phyloP scores from a whole-genome alignment of 2,113 vertebrate species.

The Pachypanchax playfairii region DNA sequence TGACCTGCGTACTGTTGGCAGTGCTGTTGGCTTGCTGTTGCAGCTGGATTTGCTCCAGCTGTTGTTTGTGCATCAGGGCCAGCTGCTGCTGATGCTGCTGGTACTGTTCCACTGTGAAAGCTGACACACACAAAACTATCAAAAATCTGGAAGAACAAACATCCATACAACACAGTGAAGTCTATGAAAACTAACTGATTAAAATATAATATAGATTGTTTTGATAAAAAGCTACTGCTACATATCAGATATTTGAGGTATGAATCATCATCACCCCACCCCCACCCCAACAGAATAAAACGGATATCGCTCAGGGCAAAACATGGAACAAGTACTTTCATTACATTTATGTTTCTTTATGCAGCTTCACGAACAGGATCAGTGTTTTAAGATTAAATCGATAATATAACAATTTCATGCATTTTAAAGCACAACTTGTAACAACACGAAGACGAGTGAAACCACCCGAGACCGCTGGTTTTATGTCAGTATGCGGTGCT shows the following conservation, averaged over 20 bases:
- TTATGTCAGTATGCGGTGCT: slow-evolving; percentile 24
- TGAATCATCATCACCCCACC: too few relatives aligned
- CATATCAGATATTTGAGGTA: too few relatives aligned
- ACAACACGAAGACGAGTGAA: neutral
- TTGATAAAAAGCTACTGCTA: too few relatives aligned
- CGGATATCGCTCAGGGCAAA: too few relatives aligned
- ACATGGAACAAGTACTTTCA: too few relatives aligned
- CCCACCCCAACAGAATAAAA: neutral
- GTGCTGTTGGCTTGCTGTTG: slow-evolving; percentile 83
- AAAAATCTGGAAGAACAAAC: neutral
- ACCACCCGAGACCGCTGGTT: slow-evolving; percentile 6
- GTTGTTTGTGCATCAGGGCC: slow-evolving; percentile 97
- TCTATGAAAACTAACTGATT: too few relatives aligned
- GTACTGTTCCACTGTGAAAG: slow-evolving; percentile 96
- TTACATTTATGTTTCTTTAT: neutral
- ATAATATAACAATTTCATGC: neutral
- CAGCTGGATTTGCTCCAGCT: slow-evolving; percentile 95
- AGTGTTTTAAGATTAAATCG: slow-evolving; percentile 5
- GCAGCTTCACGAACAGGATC: neutral
- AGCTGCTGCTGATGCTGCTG: slow-evolving; percentile 99
- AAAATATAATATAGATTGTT: too few relatives aligned
- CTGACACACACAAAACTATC: slow-evolving; percentile 70
- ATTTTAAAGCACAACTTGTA: slow-evolving; percentile 1
- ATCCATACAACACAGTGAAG: too few relatives aligned
- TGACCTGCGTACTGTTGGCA: slow-evolving; percentile 71